Conservation (phyloP, 2,888 invertebrate species). For the Rhagonycha lutea region DNA sequence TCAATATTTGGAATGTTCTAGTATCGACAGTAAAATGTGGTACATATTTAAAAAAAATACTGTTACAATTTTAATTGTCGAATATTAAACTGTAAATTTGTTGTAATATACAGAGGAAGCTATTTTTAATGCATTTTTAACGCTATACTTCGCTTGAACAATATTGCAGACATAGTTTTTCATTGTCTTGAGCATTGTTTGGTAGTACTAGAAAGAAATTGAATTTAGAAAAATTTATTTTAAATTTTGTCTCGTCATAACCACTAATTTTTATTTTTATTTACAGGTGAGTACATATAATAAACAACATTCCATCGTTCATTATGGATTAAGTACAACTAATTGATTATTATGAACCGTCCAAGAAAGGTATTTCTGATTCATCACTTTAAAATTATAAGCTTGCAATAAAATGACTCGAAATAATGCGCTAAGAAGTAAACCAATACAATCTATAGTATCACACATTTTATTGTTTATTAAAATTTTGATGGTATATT, state of each 20-base stretch:
- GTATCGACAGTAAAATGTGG: no score
- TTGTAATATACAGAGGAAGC: no score
- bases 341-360: not conserved
- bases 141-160: no score
- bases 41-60: no score
- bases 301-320: not conserved
- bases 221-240: not conserved
- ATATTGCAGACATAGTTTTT: no score
- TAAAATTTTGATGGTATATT: not conserved
- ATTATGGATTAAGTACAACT: not conserved
- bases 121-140: not conserved
- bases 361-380: not conserved
- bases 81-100: no score
- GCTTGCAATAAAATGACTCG: not conserved
- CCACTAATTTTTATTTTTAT: not conserved
- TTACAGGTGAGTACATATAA: not conserved
- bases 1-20: no score
- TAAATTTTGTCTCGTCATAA: not conserved
- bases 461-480: not conserved
- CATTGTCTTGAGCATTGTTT: not conserved
- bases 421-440: not conserved
- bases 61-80: no score
- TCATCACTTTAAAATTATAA: not conserved
- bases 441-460: not conserved
- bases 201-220: not conserved